These are phyloP conservation scores for Ephialtes manifestator DNA, from an alignment of 2,888 invertebrate species.

Conservation along the genomic window DNA sequence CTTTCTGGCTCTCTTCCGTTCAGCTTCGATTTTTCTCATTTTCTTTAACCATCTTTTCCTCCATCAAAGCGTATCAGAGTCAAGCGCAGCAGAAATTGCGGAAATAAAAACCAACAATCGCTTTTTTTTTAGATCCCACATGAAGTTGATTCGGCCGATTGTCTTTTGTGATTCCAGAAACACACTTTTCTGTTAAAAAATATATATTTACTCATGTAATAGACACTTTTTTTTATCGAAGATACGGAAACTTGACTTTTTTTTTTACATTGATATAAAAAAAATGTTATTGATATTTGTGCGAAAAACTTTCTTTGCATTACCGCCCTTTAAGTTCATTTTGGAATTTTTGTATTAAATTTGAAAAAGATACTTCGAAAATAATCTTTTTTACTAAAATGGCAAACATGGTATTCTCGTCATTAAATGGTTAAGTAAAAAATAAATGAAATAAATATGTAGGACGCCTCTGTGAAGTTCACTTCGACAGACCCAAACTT, in stretches of 20 bases:
- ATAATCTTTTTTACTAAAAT: too few species aligned
- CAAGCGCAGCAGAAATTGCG: neutral
- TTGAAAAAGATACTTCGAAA: too few species aligned
- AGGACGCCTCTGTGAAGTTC: neutral
- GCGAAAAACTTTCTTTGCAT: too few species aligned
- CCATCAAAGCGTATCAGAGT: neutral
- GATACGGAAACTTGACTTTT: too few species aligned
- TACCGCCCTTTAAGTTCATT: too few species aligned
- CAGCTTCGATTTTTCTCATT: conserved; percentile 16
- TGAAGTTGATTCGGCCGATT: neutral
- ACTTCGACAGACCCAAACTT: conserved; percentile 60
- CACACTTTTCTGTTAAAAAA: too few species aligned
- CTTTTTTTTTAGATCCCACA: neutral
- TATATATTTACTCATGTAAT: too few species aligned
- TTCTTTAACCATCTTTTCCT: conserved; percentile 15
- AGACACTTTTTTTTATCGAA: too few species aligned
- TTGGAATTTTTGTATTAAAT: too few species aligned
- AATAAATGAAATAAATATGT: neutral
- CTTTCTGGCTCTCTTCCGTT: conserved; percentile 17
- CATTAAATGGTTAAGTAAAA: neutral
- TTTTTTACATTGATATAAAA: too few species aligned
- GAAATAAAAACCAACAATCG: neutral
- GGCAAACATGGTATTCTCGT: too few species aligned
- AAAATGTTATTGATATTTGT: too few species aligned
- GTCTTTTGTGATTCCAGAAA: neutral